Percentiles rank a stretch among this genome's conserved stretches.
phyloP scores from a whole-genome alignment of 2,797 vertebrate species.

The Enteromius radiatus region DNA sequence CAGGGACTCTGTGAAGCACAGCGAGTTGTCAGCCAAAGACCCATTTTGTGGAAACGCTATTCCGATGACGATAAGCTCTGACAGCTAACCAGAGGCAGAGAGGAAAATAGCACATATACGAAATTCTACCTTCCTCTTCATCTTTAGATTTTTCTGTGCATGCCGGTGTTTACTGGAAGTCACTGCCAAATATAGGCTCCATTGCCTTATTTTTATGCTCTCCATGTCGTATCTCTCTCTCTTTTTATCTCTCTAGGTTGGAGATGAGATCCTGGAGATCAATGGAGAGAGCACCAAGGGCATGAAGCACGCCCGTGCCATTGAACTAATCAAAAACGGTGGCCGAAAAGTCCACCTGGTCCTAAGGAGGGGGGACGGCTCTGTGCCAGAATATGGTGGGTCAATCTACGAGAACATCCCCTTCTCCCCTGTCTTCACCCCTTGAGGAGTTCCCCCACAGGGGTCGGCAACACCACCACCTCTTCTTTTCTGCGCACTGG shows the following conservation, averaged over 20 bases:
- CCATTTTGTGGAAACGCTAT: constrained; percentile 67
- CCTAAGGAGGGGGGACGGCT: constrained; percentile 98
- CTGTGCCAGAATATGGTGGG: constrained; percentile 99
- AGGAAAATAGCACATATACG: constrained; percentile 64
- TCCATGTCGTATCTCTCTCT: background rate
- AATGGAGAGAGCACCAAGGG: constrained; percentile 98
- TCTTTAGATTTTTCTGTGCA: background rate
- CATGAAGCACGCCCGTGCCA: constrained; percentile 98
- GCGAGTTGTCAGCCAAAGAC: constrained; percentile 68
- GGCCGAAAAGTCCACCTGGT: constrained; percentile 93
- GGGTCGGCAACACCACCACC: constrained; percentile 60
- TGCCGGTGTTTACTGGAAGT: constrained; percentile 29
- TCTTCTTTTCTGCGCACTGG: constrained; percentile 79
- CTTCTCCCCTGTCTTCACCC: constrained; percentile 98
- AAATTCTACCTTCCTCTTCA: constrained; percentile 51
- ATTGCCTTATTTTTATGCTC: background rate
- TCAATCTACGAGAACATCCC: constrained; percentile 99
- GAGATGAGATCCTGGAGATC: constrained; percentile 98
- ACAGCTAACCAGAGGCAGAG: constrained; percentile 70
- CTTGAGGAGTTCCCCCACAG: constrained; percentile 82
- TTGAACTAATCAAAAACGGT: constrained; percentile 99
- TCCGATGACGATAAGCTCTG: constrained; percentile 68
- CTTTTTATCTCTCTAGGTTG: constrained; percentile 79
- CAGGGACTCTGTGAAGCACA: constrained; percentile 65
- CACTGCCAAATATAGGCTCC: constrained; percentile 22